Conservation (phyloP, 2,797 vertebrate species). For the Tragopan temminckii region DNA sequence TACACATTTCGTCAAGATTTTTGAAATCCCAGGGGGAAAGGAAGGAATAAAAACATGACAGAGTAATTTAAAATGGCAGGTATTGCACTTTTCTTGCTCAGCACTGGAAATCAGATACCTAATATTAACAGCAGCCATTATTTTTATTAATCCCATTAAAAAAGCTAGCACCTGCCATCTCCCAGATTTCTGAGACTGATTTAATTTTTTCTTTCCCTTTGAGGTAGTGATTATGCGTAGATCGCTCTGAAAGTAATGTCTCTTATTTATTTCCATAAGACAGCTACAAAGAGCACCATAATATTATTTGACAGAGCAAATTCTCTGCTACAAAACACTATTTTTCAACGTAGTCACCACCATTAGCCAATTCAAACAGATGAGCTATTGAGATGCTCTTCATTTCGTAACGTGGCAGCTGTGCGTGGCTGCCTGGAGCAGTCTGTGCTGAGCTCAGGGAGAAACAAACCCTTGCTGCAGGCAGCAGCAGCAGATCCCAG, state of each 20-base stretch:
- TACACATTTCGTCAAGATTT: conserved; percentile 82
- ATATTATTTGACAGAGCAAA: not conserved
- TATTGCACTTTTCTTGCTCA: conserved; percentile 74
- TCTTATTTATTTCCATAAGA: not conserved
- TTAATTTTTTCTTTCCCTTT: conserved; percentile 60
- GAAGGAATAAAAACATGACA: conserved; percentile 81
- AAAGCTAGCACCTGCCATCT: conserved; percentile 62
- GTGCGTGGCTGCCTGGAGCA: not conserved
- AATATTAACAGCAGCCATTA: conserved; percentile 75
- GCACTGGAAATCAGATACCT: conserved; percentile 75
- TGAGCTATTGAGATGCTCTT: not conserved
- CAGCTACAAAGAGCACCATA: not conserved
- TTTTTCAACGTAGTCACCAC: not conserved
- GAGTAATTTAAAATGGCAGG: conserved; percentile 83
- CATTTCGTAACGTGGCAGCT: not conserved
- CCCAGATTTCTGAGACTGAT: conserved; percentile 61
- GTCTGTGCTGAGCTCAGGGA: not conserved
- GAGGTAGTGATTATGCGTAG: not conserved
- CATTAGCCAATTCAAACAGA: not conserved
- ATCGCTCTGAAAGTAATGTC: not conserved
- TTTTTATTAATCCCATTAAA: conserved; percentile 73
- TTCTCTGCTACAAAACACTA: not conserved
- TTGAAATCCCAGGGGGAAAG: conserved; percentile 77
- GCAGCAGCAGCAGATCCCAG: not conserved
- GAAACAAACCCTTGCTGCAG: not conserved